Conservation (phyloP, 2,797 vertebrate species). For the Schizopygopsis pylzovi region DNA sequence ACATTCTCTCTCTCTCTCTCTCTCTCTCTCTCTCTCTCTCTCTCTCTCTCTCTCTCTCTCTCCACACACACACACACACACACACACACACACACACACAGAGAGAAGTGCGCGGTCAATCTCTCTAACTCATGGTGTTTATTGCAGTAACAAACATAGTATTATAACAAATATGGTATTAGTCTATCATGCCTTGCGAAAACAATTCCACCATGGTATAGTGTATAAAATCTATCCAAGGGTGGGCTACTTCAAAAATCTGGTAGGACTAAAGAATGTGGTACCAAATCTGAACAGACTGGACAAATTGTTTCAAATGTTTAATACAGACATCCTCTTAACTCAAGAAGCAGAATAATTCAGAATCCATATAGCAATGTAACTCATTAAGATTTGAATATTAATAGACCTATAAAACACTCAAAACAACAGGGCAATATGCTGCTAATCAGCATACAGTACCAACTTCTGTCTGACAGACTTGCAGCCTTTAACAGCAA, state of each 20-base stretch:
- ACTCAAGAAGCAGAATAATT: not conserved
- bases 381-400: not conserved
- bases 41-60: not conserved
- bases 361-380: not conserved
- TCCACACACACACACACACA: not conserved
- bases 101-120: not conserved
- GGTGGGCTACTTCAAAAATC: not conserved
- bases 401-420: not conserved
- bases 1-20: slow-evolving; percentile 13
- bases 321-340: not conserved
- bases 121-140: not conserved
- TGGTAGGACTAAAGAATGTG: not conserved
- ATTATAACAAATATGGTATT: not conserved
- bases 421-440: not conserved
- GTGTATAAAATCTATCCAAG: not conserved
- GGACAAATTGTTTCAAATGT: not conserved
- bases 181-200: not conserved
- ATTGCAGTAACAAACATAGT: not conserved
- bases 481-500: slow-evolving; percentile 39
- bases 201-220: not conserved
- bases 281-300: not conserved
- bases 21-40: slow-evolving; percentile 7
- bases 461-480: not conserved
- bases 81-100: not conserved
- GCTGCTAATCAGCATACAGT: not conserved